A percentile compares a stretch with the other conserved stretches of the same genome.
These are phyloP conservation scores for Xiphophorus hellerii DNA, from an alignment of 2,113 vertebrate species.

Conservation along the genomic window DNA sequence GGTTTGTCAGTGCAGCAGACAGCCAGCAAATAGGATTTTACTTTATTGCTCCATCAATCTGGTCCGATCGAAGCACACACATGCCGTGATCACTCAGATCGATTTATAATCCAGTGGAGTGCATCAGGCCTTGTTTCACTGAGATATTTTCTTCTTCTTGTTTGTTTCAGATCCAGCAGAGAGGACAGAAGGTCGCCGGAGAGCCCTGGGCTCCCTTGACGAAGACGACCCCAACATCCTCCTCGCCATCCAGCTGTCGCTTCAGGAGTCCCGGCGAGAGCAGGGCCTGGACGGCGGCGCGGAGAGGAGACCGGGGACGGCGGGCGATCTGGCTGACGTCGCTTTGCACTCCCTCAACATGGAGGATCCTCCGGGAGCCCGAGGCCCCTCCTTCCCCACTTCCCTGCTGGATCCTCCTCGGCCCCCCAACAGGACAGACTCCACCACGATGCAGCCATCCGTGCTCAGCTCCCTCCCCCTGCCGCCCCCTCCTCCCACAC, in stretches of 20 bases:
- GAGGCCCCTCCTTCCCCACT: constrained; percentile 48
- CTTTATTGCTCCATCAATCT: constrained; percentile 49
- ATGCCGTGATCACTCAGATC: constrained; percentile 25
- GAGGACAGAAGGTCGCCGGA: constrained; percentile 81
- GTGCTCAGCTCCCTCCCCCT: constrained; percentile 58
- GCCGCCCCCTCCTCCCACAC: constrained; percentile 80
- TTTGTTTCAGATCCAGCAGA: constrained; percentile 80
- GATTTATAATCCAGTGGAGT: constrained; percentile 17
- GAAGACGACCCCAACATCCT: constrained; percentile 98
- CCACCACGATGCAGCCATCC: constrained; percentile 85
- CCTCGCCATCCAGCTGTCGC: constrained; percentile 95
- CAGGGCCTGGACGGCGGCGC: constrained; percentile 63
- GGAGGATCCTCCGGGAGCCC: constrained; percentile 49
- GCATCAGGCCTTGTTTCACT: constrained; percentile 4
- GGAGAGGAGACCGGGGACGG: constrained; percentile 39
- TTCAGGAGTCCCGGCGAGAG: constrained; percentile 93
- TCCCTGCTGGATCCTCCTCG: constrained; percentile 64
- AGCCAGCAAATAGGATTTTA: constrained; percentile 52
- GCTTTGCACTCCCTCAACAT: constrained; percentile 50
- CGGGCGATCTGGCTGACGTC: constrained; percentile 70
- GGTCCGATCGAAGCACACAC: constrained; percentile 14
- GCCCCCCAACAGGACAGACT: constrained; percentile 84
- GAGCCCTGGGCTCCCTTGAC: constrained; percentile 89
- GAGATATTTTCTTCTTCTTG: not conserved
- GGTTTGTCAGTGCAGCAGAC: constrained; percentile 27